Evolutionary conservation across 2,797 vertebrate genomes (phyloP), one percentile per base, ranked within the genome.

Genomic region (Paratrypauchen microcephalus): DNA sequence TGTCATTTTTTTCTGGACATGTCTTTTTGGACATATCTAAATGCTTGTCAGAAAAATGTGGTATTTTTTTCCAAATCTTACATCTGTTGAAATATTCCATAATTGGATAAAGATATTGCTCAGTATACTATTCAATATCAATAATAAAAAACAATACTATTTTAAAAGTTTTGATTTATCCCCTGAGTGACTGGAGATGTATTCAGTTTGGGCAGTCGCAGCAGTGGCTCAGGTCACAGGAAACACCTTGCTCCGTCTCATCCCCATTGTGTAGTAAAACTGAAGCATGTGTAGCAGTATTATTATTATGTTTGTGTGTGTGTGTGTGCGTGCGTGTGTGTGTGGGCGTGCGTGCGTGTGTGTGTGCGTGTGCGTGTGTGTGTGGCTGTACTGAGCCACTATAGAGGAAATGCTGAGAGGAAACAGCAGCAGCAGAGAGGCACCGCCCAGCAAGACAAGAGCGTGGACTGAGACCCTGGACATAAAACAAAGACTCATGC

Each of bases 201-300:
- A 62, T 56, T 54, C 28, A 39, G 32, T 50, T 79, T 75, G 72
- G 79, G 85, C 85, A 73, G 82, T 87, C 73, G 68, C 76, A 81
- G 84, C 85, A 80, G 76, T 73, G 48, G 36, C 65, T 69, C 79
- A 82, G 83, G 87, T 86, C 81, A 85, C 88, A 93, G 92, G 93
- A 92, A 93, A 87, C 91, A 93, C 91, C 91, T 92, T 92, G 91
- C 67, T 83, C 71, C 50, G 59, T 73, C 63, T 76, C 78, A 76
- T 76, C 83, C 74, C 87, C 77, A 89, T 89, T 89, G 91, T 88
- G 80, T 86, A 0, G 62, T 76, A 55, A 30, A 58, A 79, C 74
- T 70, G 80, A 77, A 82, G 24, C 21, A 23, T 80, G 41, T 47
- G 39, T 26, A 45, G n/a, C 18, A 77, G 72, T 48, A 13, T 45